phyloP scores from a whole-genome alignment of 2,797 vertebrate species.

The Ctenopoma kingsleyae region DNA sequence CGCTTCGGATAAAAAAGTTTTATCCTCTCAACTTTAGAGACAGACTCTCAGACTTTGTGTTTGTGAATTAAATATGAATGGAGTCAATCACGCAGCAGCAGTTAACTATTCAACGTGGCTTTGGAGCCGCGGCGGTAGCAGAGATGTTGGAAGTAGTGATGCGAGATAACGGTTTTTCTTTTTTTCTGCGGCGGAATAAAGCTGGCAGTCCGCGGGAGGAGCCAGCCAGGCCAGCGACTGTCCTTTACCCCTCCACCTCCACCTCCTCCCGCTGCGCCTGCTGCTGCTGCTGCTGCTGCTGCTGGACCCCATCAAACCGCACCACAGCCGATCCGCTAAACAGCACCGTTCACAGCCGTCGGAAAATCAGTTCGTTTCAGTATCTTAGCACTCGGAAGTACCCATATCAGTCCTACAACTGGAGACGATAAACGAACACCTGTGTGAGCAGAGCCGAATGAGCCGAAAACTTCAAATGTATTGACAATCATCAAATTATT shows the following conservation, averaged over 20 bases:
- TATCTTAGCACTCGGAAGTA: background rate
- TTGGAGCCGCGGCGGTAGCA: slow-evolving; percentile 11
- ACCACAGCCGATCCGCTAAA: slow-evolving; percentile 25
- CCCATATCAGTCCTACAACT: background rate
- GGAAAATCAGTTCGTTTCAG: slow-evolving; percentile 29
- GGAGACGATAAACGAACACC: slow-evolving; percentile 32
- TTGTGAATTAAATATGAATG: slow-evolving; percentile 41
- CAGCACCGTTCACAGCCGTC: slow-evolving; percentile 15
- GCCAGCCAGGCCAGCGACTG: slow-evolving; percentile 43
- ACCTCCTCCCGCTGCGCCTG: background rate
- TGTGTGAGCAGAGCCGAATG: slow-evolving; percentile 20
- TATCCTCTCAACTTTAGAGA: slow-evolving; percentile 21
- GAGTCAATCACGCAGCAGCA: background rate
- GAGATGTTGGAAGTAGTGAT: slow-evolving; percentile 62
- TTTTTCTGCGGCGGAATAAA: slow-evolving; percentile 61
- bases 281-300: slow-evolving; percentile 7
- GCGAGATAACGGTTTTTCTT: slow-evolving; percentile 78
- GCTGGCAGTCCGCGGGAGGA: slow-evolving; percentile 75
- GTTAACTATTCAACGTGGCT: slow-evolving; percentile 55
- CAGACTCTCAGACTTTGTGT: background rate
- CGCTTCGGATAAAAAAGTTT: slow-evolving; percentile 64
- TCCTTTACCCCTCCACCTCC: slow-evolving; percentile 7
- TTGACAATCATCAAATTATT: background rate
- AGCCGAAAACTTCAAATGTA: background rate
- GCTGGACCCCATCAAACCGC: slow-evolving; percentile 25